These are phyloP conservation scores for Carduelis carduelis DNA, from an alignment of 2,797 vertebrate species.

Conservation along the genomic window DNA sequence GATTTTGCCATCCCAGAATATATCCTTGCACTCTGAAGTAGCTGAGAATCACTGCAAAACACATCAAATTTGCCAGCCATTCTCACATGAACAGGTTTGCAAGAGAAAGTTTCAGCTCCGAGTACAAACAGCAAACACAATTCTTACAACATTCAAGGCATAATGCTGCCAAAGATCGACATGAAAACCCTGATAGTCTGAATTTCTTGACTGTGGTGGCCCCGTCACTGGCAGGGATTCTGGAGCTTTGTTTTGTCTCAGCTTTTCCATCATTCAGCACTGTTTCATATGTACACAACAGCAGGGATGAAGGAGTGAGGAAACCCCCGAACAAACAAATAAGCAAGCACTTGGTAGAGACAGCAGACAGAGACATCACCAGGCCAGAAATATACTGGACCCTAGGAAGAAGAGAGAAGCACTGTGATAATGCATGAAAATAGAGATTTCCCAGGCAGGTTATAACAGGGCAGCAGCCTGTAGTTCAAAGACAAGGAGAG, in stretches of 20 bases:
- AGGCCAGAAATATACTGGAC: slow-evolving; percentile 28
- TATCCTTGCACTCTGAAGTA: neutral
- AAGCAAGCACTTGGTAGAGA: neutral
- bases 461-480: neutral
- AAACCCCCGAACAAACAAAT: neutral
- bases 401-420: neutral
- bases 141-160: neutral
- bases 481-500: neutral
- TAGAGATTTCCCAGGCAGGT: slow-evolving; percentile 3
- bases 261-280: neutral
- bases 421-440: neutral
- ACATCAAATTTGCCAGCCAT: neutral
- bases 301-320: neutral
- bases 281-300: neutral
- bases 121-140: neutral
- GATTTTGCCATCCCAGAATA: neutral
- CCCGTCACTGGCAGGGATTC: neutral
- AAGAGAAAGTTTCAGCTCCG: neutral
- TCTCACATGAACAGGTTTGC: neutral
- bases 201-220: neutral
- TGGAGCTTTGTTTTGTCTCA: neutral
- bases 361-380: slow-evolving; percentile 42
- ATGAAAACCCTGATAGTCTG: neutral
- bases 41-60: neutral
- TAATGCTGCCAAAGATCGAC: neutral